phyloP scores from a whole-genome alignment of 2,113 vertebrate species.

The Epinephelus fuscoguttatus region DNA sequence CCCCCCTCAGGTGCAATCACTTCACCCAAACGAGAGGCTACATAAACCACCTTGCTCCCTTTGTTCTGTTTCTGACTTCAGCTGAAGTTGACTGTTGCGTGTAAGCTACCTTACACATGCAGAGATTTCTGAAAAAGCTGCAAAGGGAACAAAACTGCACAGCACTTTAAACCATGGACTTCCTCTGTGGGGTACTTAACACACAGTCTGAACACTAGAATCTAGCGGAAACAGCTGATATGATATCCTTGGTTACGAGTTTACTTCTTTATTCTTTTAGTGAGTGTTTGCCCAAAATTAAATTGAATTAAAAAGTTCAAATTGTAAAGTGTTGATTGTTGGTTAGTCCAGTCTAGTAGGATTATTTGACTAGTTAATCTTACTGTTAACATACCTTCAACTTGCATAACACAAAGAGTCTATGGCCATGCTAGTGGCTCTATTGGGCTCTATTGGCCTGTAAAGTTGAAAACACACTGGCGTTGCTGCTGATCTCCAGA shows the following conservation, averaged over 20 bases:
- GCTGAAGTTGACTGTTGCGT: not conserved
- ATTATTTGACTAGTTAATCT: too few relatives aligned
- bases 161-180: too few relatives aligned
- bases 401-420: too few relatives aligned
- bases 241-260: not conserved
- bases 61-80: not conserved
- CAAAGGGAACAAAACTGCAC: not conserved
- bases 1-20: not conserved
- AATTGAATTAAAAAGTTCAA: not conserved
- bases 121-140: too few relatives aligned
- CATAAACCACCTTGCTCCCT: not conserved
- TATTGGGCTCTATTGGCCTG: rapidly evolving
- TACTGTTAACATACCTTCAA: too few relatives aligned
- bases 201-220: not conserved
- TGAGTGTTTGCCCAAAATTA: not conserved
- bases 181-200: not conserved
- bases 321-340: not conserved
- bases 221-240: not conserved
- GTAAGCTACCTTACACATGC: not conserved
- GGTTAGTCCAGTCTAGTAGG: too few relatives aligned
- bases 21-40: not conserved
- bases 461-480: too few relatives aligned
- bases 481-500: too few relatives aligned
- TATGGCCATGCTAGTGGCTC: too few relatives aligned
- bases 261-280: too few relatives aligned